Conservation (phyloP, 2,888 invertebrate genomes). For the Anarsia innoxiella region DNA sequence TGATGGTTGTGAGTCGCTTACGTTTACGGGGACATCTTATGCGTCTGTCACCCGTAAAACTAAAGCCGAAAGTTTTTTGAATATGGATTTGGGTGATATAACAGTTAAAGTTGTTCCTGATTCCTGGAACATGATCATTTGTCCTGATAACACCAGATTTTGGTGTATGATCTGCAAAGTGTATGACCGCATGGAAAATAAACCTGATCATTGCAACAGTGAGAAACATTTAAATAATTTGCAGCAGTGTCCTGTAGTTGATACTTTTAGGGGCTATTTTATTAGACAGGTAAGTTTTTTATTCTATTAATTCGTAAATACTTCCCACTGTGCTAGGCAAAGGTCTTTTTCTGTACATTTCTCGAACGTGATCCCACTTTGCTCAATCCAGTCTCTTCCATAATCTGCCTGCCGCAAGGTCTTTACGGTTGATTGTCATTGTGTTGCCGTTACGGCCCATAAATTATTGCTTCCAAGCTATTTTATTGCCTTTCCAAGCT, state of each 20-base stretch:
- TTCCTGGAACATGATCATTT: slow-evolving; percentile 32
- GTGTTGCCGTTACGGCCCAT: no score
- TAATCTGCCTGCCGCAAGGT: no score
- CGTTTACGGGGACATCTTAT: no score
- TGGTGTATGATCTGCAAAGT: slow-evolving; percentile 33
- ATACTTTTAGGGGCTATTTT: slow-evolving; percentile 18
- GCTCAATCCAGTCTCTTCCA: no score
- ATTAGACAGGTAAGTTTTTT: slow-evolving; percentile 25
- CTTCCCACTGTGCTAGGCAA: no score
- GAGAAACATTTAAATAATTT: slow-evolving; percentile 21
- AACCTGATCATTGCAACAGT: slow-evolving; percentile 21
- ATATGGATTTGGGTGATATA: slow-evolving; percentile 22
- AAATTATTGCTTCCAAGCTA: no score
- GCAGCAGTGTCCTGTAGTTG: slow-evolving; percentile 16
- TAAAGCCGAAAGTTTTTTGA: slow-evolving; percentile 21
- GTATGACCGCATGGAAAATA: slow-evolving; percentile 11
- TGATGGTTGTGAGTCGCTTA: no score
- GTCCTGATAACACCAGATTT: slow-evolving; percentile 16
- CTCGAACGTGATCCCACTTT: no score
- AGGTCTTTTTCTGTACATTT: no score
- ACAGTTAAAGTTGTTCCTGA: slow-evolving; percentile 25
- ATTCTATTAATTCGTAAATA: no score
- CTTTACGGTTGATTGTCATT: no score
- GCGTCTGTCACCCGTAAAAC: slow-evolving; percentile 28
- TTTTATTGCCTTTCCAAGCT: no score